phyloP scores from a whole-genome alignment of 2,113 vertebrate species.

The Verasper variegatus region DNA sequence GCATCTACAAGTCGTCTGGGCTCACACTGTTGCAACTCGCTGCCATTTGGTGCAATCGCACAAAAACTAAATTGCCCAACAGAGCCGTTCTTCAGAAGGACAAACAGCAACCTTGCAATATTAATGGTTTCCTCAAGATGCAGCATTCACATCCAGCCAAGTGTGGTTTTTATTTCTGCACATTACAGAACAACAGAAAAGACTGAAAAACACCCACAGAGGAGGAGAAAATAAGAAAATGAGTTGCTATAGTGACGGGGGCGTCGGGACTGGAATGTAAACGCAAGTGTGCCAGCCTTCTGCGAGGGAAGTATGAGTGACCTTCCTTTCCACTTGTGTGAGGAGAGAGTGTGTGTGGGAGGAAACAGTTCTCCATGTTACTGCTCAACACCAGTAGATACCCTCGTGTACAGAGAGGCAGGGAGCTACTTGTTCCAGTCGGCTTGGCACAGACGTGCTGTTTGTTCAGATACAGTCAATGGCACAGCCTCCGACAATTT shows the following conservation, averaged over 20 bases:
- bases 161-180: constrained; percentile 44
- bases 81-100: neutral
- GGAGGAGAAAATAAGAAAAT: constrained; percentile 58
- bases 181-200: constrained; percentile 41
- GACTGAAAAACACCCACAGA: constrained; percentile 57
- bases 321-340: constrained; percentile 66
- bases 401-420: constrained; percentile 23
- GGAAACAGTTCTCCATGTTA: constrained; percentile 49
- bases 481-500: no score
- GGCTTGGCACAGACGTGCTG: constrained; percentile 2
- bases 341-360: constrained; percentile 41
- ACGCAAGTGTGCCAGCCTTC: constrained; percentile 70
- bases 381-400: constrained; percentile 43
- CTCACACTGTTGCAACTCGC: neutral
- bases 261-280: constrained; percentile 66
- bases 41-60: constrained; percentile 6
- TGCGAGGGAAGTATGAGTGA: constrained; percentile 72
- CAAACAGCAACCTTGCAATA: neutral
- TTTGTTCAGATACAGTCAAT: neutral
- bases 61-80: constrained; percentile 6
- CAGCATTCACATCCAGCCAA: constrained; percentile 23
- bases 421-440: constrained; percentile 9
- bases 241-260: constrained; percentile 71
- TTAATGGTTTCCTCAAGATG: constrained; percentile 10
- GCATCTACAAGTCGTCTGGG: neutral